phyloP scores from a whole-genome alignment of 2,888 invertebrate species.

The Drosophila conformis region DNA sequence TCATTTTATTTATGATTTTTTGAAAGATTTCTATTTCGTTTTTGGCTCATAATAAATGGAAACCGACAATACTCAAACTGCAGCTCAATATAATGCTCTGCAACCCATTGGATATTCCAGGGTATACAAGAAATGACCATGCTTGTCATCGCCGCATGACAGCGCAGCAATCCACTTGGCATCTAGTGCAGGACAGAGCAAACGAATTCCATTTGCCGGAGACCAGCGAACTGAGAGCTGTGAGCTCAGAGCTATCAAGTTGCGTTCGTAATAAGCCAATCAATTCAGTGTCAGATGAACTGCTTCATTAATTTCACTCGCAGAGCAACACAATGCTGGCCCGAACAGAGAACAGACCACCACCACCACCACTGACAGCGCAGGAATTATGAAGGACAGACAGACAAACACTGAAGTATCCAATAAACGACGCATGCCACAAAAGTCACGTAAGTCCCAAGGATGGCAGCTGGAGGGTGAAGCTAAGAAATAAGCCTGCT shows the following conservation, averaged over 20 bases:
- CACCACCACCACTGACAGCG: not conserved
- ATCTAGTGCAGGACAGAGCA: constrained; percentile 8
- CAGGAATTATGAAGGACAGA: constrained; percentile 44
- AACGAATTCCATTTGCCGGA: constrained; percentile 47
- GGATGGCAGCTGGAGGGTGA: not conserved
- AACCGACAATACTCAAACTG: not conserved
- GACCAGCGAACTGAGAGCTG: not conserved
- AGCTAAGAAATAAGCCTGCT: constrained; percentile 51
- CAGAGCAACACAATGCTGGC: constrained; percentile 23
- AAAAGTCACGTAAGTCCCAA: constrained; percentile 73
- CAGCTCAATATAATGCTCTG: not conserved
- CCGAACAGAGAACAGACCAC: not conserved
- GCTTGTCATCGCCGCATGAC: constrained; percentile 41
- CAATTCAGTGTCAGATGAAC: constrained; percentile 79
- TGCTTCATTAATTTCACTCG: constrained; percentile 76
- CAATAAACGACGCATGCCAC: constrained; percentile 62
- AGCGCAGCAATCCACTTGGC: constrained; percentile 35
- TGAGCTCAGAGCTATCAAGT: constrained; percentile 51
- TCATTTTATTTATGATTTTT: not conserved
- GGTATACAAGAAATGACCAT: constrained; percentile 17
- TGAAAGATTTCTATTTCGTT: not conserved
- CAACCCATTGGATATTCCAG: constrained; percentile 4
- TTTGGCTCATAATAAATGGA: not conserved
- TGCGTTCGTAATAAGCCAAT: constrained; percentile 75
- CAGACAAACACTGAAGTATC: constrained; percentile 38